Evolutionary conservation across 2,113 vertebrate genomes (phyloP).

Genomic region (human (Homo sapiens)): DNA sequence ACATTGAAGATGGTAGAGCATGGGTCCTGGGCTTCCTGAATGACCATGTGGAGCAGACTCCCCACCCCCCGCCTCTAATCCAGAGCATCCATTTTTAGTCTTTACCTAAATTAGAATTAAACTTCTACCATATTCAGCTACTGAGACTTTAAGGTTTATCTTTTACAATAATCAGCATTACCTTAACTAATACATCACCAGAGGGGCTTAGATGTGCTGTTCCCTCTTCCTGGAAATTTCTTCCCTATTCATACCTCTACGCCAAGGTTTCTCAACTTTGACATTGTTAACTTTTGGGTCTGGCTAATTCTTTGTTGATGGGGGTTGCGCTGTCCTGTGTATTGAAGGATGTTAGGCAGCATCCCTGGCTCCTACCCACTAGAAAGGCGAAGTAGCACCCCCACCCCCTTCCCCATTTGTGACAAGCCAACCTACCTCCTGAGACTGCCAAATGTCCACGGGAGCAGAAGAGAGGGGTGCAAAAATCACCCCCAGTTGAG

Average conservation of each 20-base stretch:
- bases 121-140: not conserved
- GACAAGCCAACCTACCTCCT: not conserved
- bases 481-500: not conserved
- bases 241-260: not conserved
- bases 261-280: not conserved
- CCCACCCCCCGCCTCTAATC: accelerated
- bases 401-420: not conserved
- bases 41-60: not conserved
- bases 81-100: not conserved
- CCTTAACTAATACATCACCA: not conserved
- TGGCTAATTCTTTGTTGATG: not conserved
- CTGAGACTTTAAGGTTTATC: not conserved
- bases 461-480: accelerated
- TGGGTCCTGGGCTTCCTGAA: not conserved
- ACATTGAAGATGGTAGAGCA: not conserved
- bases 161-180: not conserved
- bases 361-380: too few relatives aligned
- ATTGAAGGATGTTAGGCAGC: accelerated
- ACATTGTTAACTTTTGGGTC: not conserved
- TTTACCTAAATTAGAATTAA: not conserved
- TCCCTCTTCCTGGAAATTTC: not conserved
- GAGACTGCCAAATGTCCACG: not conserved
- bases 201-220: not conserved
- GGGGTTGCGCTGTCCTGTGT: too few relatives aligned
- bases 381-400: too few relatives aligned